Evolutionary conservation across 2,888 invertebrate genomes (phyloP).

Genomic region (Phytoseiulus persimilis): DNA sequence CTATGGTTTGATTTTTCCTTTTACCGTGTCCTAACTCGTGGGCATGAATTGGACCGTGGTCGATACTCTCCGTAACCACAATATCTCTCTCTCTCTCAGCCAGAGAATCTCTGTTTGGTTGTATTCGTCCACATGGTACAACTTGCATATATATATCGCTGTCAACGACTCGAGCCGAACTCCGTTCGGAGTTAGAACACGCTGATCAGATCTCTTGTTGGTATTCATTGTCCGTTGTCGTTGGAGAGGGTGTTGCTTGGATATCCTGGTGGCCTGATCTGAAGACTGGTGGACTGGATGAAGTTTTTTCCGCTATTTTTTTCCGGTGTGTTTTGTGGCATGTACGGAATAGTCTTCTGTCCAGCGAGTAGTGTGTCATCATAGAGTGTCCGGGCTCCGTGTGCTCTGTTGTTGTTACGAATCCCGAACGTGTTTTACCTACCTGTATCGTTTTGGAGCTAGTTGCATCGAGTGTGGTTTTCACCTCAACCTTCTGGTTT

Average conservation of each 20-base stretch:
- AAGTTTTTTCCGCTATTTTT: not conserved
- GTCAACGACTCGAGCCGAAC: not conserved
- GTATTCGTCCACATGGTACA: not conserved
- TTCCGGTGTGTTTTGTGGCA: not conserved
- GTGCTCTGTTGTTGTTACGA: not conserved
- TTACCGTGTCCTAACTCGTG: not conserved
- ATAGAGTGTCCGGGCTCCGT: not conserved
- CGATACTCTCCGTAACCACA: not conserved
- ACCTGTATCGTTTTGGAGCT: not conserved
- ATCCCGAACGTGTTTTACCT: not conserved
- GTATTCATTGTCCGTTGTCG: not conserved
- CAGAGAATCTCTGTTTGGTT: not conserved
- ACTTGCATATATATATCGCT: not conserved
- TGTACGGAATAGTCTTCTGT: not conserved
- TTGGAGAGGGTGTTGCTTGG: not conserved
- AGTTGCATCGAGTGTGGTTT: not conserved
- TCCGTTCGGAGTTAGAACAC: not conserved
- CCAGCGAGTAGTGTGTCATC: not conserved
- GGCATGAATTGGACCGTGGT: not conserved
- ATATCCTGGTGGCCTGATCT: not conserved
- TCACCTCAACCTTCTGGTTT: not conserved
- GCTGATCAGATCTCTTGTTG: not conserved
- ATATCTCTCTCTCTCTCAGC: not conserved
- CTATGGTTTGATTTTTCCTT: slow-evolving; percentile 5
- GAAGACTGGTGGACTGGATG: not conserved